These are phyloP conservation scores for Linnaemya vulpina DNA, from an alignment of 2,888 invertebrate species.

Conservation along the genomic window DNA sequence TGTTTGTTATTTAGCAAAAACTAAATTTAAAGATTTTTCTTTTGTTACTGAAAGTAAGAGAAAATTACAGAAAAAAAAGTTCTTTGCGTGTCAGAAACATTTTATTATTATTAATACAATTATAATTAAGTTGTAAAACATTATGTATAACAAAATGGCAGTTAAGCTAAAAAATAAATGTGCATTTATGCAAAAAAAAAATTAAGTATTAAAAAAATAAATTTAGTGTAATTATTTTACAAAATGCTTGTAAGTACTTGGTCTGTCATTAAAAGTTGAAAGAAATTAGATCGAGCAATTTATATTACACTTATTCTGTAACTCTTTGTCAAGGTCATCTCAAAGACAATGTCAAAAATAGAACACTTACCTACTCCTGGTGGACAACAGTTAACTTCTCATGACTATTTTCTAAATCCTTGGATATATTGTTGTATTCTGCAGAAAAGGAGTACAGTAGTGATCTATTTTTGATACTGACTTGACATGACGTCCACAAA, in stretches of 20 bases:
- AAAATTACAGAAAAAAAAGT: conserved; percentile 15
- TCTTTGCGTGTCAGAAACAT: conserved; percentile 49
- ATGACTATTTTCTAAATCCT: too few species aligned
- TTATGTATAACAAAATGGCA: conserved; percentile 14
- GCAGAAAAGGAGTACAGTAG: too few species aligned
- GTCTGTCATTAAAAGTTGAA: not conserved
- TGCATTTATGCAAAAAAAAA: conserved; percentile 63
- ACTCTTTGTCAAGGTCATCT: too few species aligned
- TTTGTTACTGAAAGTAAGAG: conserved; percentile 20
- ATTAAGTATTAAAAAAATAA: not conserved
- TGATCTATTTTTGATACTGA: too few species aligned
- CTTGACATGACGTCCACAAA: too few species aligned
- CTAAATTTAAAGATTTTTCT: conserved; percentile 3
- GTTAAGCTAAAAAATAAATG: conserved; percentile 60
- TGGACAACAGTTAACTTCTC: too few species aligned
- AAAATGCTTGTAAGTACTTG: conserved; percentile 2
- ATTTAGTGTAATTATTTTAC: not conserved
- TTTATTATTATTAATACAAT: conserved; percentile 21
- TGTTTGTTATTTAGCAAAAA: conserved; percentile 44
- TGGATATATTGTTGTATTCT: too few species aligned
- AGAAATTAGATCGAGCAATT: too few species aligned
- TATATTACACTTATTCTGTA: too few species aligned
- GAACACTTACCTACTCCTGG: too few species aligned
- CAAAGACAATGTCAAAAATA: too few species aligned
- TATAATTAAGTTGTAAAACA: conserved; percentile 30